Base-by-base conservation (phyloP, 2,797 vertebrate genomes). In the Ciconia nigra region DNA sequence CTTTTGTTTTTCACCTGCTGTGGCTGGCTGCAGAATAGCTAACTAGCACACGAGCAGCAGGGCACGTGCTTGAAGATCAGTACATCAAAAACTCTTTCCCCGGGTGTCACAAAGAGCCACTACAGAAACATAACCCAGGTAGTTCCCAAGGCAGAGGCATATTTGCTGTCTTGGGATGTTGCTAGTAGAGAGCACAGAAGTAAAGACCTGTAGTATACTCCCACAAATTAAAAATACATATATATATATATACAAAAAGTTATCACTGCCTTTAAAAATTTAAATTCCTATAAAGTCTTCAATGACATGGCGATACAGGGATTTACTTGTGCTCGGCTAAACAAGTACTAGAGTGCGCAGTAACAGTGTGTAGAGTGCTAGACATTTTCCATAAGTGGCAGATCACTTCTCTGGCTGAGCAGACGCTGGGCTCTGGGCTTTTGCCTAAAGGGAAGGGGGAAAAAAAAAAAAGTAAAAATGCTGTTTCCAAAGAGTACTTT, bases 181-280 rank as follows among this genome's bases (percentile, higher is more conserved):
- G 62, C 52, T 39, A 2, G 57, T 2, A 24, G 1, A 44, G 2
- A 8, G 33, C 41, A 31, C 35, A 55, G 58, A 65, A 54, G 46
- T 88, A 87, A 74, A 95, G 95, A 84, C 37, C 35, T 80, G 24
- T 16, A 18, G 3, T 29, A 51, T 46, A 22, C 26, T 42, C 87
- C 73, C 78, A 87, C 51, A 78, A 51, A 90, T 93, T 84, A 89
- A 92, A 96, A 94, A 92, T 66, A 94, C 93, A 33, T 10, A 14
- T 9, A 12, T 5, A 24, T 18, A 33, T 11, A 22, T 33, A 95
- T 69, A 95, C 77, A 97, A 57, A 97, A 97, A 96, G 93, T 5
- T n/a, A 79, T 82, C 29, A 41, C 84, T 94, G 88, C 85, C 91
- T 97, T 87, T 92, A 96, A 94, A 97, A 96, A 81, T 7, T 33